phyloP scores from a whole-genome alignment of 2,797 vertebrate species.

The Decapterus maruadsi region DNA sequence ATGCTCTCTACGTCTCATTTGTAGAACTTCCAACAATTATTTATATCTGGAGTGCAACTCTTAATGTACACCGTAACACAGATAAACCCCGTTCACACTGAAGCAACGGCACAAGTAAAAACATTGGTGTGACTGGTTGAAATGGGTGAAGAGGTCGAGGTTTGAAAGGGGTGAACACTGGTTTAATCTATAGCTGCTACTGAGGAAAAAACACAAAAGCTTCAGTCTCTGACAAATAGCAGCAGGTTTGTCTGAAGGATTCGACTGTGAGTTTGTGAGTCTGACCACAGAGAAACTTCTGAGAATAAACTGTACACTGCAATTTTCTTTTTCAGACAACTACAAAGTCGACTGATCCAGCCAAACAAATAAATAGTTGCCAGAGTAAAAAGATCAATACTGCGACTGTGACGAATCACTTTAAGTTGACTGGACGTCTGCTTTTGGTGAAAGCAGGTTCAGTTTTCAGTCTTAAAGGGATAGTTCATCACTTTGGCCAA shows the following conservation, averaged over 20 bases:
- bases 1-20: conserved; percentile 5
- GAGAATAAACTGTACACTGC: not conserved
- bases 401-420: no score
- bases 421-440: no score
- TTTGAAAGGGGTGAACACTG: conserved; percentile 26
- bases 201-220: conserved; percentile 13
- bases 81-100: conserved; percentile 10
- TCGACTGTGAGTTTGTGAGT: not conserved
- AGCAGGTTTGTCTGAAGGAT: not conserved
- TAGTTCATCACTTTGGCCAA: no score
- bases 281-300: conserved; percentile 8
- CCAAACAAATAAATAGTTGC: not conserved
- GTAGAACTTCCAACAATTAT: conserved; percentile 13
- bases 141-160: not conserved
- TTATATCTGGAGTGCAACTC: conserved; percentile 3
- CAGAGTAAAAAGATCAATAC: no score
- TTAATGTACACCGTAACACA: conserved; percentile 27
- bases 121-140: not conserved
- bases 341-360: not conserved
- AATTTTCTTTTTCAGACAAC: not conserved
- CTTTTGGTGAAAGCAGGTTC: not conserved
- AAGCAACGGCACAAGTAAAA: not conserved
- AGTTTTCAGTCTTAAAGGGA: not conserved
- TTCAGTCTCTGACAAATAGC: conserved; percentile 9
- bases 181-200: conserved; percentile 29